These are phyloP conservation scores for Myotis vivesi DNA, from an alignment of 2,797 vertebrate species.

Conservation along the genomic window DNA sequence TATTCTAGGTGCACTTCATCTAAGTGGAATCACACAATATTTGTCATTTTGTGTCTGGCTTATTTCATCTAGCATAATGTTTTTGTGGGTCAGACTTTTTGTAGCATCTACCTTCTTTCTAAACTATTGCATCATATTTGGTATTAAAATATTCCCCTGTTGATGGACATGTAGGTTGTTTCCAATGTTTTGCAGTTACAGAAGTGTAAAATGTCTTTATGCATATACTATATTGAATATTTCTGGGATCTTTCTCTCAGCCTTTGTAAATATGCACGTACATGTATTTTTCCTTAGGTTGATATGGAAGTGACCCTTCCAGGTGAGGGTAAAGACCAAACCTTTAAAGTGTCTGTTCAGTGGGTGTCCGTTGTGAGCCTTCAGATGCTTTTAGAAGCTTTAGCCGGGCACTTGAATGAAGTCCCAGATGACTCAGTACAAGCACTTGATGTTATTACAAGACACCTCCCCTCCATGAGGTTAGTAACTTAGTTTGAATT, in stretches of 20 bases:
- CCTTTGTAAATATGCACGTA: not conserved
- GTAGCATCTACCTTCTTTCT: slow-evolving; percentile 28
- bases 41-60: slow-evolving; percentile 42
- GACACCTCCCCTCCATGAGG: slow-evolving; percentile 99
- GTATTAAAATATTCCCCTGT: slow-evolving; percentile 17
- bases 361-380: slow-evolving; percentile 99
- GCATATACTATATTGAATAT: not conserved
- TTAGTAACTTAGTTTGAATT: slow-evolving; percentile 72
- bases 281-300: slow-evolving; percentile 86
- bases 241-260: slow-evolving; percentile 15
- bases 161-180: slow-evolving; percentile 10
- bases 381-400: slow-evolving; percentile 96
- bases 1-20: not conserved
- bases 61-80: not conserved
- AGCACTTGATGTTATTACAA: slow-evolving; percentile 97
- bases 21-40: not conserved
- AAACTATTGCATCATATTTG: not conserved
- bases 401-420: slow-evolving; percentile 96
- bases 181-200: slow-evolving; percentile 13
- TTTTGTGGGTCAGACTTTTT: slow-evolving; percentile 3
- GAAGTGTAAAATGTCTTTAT: slow-evolving; percentile 27
- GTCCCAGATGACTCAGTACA: slow-evolving; percentile 98
- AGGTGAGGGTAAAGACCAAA: slow-evolving; percentile 98
- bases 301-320: slow-evolving; percentile 99
- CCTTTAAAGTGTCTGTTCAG: slow-evolving; percentile 98